Conservation (phyloP, 2,797 vertebrate genomes). For the Chromis chromis region DNA sequence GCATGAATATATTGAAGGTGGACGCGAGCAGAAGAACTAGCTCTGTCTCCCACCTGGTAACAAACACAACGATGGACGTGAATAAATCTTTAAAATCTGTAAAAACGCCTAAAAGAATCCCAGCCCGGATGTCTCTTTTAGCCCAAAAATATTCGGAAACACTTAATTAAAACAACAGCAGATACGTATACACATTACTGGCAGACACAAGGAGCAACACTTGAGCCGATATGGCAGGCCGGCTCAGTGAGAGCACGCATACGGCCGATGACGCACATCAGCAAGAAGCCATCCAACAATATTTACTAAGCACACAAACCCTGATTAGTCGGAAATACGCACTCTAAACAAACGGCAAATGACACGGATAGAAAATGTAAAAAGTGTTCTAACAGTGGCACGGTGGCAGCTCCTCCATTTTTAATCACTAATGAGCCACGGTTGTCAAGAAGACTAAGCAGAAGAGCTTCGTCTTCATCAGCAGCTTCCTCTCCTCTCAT, state of each 20-base stretch:
- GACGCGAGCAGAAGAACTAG: neutral
- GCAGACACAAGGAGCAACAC: constrained; percentile 35
- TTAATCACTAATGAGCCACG: constrained; percentile 25
- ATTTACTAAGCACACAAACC: constrained; percentile 65
- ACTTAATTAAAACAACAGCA: constrained; percentile 15
- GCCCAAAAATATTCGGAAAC: constrained; percentile 39
- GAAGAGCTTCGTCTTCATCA: constrained; percentile 37
- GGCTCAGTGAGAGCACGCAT: constrained; percentile 25
- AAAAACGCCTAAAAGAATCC: neutral
- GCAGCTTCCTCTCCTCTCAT: constrained; percentile 17
- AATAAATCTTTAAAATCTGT: neutral
- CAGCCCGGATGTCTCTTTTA: constrained; percentile 24
- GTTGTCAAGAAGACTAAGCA: constrained; percentile 18
- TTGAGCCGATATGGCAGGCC: constrained; percentile 31
- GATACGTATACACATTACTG: constrained; percentile 22
- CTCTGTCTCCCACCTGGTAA: constrained; percentile 4
- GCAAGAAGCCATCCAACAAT: constrained; percentile 42
- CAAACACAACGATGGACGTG: neutral
- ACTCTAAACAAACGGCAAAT: constrained; percentile 53
- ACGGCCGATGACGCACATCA: constrained; percentile 63
- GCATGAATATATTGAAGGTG: constrained; percentile 4
- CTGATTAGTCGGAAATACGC: constrained; percentile 48
- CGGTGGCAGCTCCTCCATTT: constrained; percentile 23
- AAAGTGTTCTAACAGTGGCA: constrained; percentile 18
- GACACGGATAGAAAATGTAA: neutral